Conservation (phyloP, 2,797 vertebrate species). For the Columba guinea region DNA sequence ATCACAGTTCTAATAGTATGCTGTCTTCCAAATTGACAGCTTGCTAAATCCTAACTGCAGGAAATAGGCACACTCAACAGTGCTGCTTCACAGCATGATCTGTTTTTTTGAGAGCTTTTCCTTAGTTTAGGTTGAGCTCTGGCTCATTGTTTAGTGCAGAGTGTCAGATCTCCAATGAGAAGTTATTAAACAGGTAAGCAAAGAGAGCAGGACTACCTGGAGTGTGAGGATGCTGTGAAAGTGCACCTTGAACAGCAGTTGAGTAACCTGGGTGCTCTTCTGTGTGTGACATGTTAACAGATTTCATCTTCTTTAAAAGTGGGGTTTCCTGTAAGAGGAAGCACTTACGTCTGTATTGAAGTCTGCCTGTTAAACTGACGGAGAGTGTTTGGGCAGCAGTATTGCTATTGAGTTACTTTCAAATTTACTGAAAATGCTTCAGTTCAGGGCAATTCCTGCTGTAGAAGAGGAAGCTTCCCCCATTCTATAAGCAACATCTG, state of each 20-base stretch:
- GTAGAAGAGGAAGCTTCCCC: not conserved
- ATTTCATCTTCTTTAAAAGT: not conserved
- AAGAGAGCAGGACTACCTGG: not conserved
- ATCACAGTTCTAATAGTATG: not conserved
- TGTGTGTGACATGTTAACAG: not conserved
- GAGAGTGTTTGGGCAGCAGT: not conserved
- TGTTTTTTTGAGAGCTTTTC: not conserved
- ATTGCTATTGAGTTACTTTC: not conserved
- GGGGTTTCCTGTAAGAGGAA: not conserved
- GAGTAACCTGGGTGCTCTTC: not conserved
- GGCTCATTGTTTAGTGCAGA: not conserved
- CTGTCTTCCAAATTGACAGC: not conserved
- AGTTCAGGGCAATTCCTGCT: not conserved
- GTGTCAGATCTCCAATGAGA: not conserved
- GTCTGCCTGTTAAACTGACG: not conserved
- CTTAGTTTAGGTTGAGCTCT: constrained; percentile 22
- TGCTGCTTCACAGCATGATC: not conserved
- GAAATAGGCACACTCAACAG: not conserved
- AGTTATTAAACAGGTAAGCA: constrained; percentile 16
- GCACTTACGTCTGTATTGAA: not conserved
- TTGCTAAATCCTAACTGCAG: not conserved
- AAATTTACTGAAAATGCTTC: not conserved
- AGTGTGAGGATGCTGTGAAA: not conserved
- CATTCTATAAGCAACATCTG: not conserved
- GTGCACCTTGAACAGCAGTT: not conserved